Evolutionary conservation across 2,797 vertebrate species (phyloP), one percentile per base, ranked within the genome.

Genomic region (Acanthopagrus latus): DNA sequence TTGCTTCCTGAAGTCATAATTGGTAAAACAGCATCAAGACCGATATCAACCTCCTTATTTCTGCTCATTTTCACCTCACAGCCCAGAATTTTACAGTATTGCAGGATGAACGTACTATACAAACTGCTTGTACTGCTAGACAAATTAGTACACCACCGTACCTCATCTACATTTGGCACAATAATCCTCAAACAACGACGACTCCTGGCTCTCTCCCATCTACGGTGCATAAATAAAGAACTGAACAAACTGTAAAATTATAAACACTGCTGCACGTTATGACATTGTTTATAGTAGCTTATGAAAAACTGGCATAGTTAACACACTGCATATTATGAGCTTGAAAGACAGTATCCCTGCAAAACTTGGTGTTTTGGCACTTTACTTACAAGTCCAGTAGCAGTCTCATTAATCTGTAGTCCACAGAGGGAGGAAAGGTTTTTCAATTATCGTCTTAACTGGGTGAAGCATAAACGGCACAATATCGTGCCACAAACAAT

Each of bases 201-300:
- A 46, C 43, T 47, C 25, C 11, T 58, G 14, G 55, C 48, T 62
- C 38, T 60, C 41, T 38, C 20, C 44, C 59, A 46, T n/a, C 11
- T 38, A 23, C 14, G 41, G 12, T 50, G 47, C 17, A 71, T 74
- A 41, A 48, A 64, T 65, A n/a, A 74, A 57, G n/a, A 73, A 3
- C 20, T 33, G 2, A 64, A 47, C 50, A 43, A 9, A 27, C 9
- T 64, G 59, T 47, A 16, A 2, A 33, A 47, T 29, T 17, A 48
- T 48, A 41, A 64, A 70, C 65, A 50, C 5, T 29, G 21, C 41
- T 44, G 52, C 44, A 50, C 23, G 59, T 58, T 52, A 59, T 73
- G 56, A 50, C n/a, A 23, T 20, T 76, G 48, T 69, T 63, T 75
- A 70, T 29, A 43, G 56, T 48, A 38, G 16, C n/a, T 65, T 47